A percentile compares a stretch with the other conserved stretches of the same genome.
Evolutionary conservation across 1,140 invertebrate genomes (phyloP).

Genomic region (Drosophila sucinea): DNA sequence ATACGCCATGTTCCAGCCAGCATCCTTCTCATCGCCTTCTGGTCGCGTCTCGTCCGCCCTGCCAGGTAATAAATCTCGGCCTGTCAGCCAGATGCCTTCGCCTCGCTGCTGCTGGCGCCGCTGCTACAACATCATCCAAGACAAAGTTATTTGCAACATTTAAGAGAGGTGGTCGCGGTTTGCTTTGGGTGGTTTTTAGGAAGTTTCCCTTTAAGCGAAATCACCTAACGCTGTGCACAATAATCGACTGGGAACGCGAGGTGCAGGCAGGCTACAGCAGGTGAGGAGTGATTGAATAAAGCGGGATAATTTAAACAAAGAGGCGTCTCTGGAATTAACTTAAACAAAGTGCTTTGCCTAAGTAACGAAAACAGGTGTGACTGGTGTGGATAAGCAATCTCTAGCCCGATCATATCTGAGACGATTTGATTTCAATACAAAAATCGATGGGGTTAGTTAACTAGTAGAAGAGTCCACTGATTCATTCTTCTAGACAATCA

Average conservation of each 20-base stretch:
- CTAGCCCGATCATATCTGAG: too few species aligned
- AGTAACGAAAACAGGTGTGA: background rate
- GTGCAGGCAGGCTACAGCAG: too few species aligned
- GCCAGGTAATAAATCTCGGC: conserved; percentile 70
- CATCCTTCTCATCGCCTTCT: background rate
- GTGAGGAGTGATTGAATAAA: conserved; percentile 3
- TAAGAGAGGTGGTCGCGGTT: conserved; percentile 34
- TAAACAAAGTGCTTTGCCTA: background rate
- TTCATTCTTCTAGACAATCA: too few species aligned
- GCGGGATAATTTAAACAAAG: conserved; percentile 3
- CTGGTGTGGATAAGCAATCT: background rate
- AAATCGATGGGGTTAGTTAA: too few species aligned
- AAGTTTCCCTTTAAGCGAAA: conserved; percentile 32
- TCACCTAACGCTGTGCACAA: conserved; percentile 37
- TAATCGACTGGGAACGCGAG: background rate
- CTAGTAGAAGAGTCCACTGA: too few species aligned
- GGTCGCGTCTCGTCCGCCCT: conserved; percentile 8
- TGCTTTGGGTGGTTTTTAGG: conserved; percentile 16
- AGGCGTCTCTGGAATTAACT: conserved; percentile 1
- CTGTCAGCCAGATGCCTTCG: conserved; percentile 60
- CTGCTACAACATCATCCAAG: conserved; percentile 26
- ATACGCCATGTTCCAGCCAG: conserved; percentile 35
- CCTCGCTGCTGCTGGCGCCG: conserved; percentile 7
- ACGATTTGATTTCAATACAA: too few species aligned
- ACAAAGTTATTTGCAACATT: conserved; percentile 49